Conservation (phyloP, 2,888 invertebrate species). For the Micoletzkya japonica region DNA sequence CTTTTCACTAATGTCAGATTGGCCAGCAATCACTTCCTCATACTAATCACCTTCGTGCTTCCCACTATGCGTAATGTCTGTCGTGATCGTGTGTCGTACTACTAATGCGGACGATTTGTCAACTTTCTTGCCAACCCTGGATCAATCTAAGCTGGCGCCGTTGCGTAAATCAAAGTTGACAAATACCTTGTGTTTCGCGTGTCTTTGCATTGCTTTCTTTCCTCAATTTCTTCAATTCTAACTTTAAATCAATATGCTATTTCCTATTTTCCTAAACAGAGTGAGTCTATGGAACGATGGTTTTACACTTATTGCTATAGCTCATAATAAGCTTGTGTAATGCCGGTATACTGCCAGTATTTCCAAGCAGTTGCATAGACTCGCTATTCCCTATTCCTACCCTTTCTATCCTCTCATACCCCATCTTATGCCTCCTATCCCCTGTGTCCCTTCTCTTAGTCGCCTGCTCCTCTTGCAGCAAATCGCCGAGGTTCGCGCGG, state of each 20-base stretch:
- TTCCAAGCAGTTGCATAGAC: background rate
- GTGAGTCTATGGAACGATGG: too few relatives aligned
- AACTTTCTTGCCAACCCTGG: background rate
- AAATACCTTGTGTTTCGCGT: background rate
- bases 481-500: conserved; percentile 17
- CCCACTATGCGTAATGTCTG: background rate
- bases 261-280: too few relatives aligned
- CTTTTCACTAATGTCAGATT: too few relatives aligned
- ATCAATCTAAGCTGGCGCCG: too few relatives aligned
- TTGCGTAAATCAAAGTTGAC: too few relatives aligned
- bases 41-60: background rate
- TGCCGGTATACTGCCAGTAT: too few relatives aligned
- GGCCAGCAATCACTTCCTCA: too few relatives aligned
- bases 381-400: too few relatives aligned
- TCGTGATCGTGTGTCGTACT: background rate
- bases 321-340: too few relatives aligned
- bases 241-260: too few relatives aligned
- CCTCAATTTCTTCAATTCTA: background rate
- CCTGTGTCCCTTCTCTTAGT: background rate
- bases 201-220: background rate
- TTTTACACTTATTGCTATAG: too few relatives aligned
- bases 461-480: conserved; percentile 12
- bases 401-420: background rate
- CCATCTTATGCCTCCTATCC: background rate
- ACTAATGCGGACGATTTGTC: background rate